Conservation (phyloP, 2,888 invertebrate species). For the Nebria salina region DNA sequence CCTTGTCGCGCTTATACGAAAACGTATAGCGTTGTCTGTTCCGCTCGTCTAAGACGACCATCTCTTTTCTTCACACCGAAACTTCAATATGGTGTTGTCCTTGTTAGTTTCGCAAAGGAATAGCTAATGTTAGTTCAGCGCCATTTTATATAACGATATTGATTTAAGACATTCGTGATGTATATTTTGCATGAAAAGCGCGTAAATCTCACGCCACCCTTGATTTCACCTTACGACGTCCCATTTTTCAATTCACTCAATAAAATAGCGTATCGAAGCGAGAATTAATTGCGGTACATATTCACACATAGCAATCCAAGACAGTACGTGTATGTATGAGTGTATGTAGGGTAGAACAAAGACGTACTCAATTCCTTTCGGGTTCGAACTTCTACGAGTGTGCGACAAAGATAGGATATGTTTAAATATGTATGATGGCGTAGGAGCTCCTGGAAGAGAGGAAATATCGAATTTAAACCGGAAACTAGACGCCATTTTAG, state of each 20-base stretch:
- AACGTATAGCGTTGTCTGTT: background rate
- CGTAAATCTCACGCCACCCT: too few species aligned
- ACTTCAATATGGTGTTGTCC: background rate
- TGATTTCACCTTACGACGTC: too few species aligned
- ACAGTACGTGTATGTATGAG: background rate
- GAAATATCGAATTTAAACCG: slow-evolving; percentile 46
- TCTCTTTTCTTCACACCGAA: background rate
- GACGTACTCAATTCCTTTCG: background rate
- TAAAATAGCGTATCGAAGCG: too few species aligned
- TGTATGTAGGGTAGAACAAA: background rate
- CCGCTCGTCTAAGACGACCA: background rate
- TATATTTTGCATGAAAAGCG: background rate
- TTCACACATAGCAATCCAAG: background rate
- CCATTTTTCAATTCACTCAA: too few species aligned
- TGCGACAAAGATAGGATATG: background rate
- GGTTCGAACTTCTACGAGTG: background rate
- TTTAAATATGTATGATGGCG: slow-evolving; percentile 2
- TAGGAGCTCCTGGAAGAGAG: slow-evolving; percentile 7
- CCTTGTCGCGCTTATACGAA: background rate
- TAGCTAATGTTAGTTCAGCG: slow-evolving; percentile 18
- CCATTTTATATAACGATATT: slow-evolving; percentile 42
- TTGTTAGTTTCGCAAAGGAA: slow-evolving; percentile 23
- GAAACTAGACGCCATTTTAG: slow-evolving; percentile 42
- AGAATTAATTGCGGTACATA: too few species aligned
- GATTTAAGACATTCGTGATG: slow-evolving; percentile 30